These are phyloP conservation scores for Nematolebias whitei DNA, from an alignment of 2,113 vertebrate species.

Conservation along the genomic window DNA sequence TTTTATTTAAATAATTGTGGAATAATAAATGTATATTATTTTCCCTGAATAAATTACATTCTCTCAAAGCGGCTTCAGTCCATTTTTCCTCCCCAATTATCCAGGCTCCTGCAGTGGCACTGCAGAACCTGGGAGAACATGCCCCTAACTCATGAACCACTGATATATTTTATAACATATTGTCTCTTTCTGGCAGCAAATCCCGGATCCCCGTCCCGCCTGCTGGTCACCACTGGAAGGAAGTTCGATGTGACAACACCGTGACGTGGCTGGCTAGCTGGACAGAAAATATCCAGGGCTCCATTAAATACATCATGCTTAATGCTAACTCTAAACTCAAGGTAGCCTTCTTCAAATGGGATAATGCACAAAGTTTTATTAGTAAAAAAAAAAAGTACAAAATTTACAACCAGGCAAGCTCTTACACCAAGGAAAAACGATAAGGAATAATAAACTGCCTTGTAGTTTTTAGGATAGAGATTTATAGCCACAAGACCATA, in stretches of 20 bases:
- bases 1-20: not conserved
- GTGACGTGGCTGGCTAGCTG: constrained; percentile 76
- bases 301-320: constrained; percentile 77
- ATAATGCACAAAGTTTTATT: not conserved
- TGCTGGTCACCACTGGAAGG: constrained; percentile 74
- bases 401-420: too few relatives aligned
- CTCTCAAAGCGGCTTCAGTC: not conserved
- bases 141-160: not conserved
- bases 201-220: constrained; percentile 71
- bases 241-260: constrained; percentile 68
- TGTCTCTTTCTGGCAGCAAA: constrained; percentile 45
- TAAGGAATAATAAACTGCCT: too few relatives aligned
- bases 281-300: constrained; percentile 74
- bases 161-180: fast-evolving
- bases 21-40: not conserved
- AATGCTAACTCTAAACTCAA: constrained; percentile 84
- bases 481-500: too few relatives aligned
- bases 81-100: not conserved
- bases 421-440: too few relatives aligned
- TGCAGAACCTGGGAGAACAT: not conserved
- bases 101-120: not conserved
- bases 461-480: too few relatives aligned
- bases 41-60: not conserved
- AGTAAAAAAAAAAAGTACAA: too few relatives aligned
- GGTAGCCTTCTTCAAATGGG: constrained; percentile 50